Base-by-base conservation (phyloP, 2,113 vertebrate species). In the Pao palembangensis region DNA sequence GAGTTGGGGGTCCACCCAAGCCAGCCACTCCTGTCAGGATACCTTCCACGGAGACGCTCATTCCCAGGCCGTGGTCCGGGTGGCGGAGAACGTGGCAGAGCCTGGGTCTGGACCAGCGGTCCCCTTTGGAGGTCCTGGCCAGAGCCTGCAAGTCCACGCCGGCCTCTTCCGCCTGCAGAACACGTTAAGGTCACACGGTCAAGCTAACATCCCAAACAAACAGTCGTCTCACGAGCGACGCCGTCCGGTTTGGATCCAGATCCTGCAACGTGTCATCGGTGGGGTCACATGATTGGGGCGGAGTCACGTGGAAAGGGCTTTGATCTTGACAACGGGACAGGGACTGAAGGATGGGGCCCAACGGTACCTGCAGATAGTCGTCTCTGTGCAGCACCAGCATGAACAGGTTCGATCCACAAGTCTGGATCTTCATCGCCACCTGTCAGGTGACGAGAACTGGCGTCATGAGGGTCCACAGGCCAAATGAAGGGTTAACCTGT, bases 371-470 rank as follows among this genome's bases (percentile, higher is more conserved):
- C 23, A 87, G 80, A 0, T 92, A 90, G 59, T 92, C 64, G 0
- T 64, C 60, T 0, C 80, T 71, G 0, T 91, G 90, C 85, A 95
- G 65, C 63, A 97, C 93, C 0, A 87, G 79, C 43, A 98, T 86
- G 15, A 92, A 82, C 16, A 98, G 84, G 53, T 92, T 87, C n/a
- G 90, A 80, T 3, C 94, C 89, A 0, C 93, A 95, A 10, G 86
- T 87, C 85, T 92, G 91, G 84, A 98, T 93, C 82, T 86, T 92
- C 71, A 89, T 88, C 13, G 93, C 89, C 67, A 96, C 92, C 95
- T 98, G 71, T 6, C 61, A 61, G 53, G 38, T 17, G 38, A 0
- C 34, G 11, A 12, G 34, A 38, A 25, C 5, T 10, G 1, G 4
- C n/a, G 44, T 47, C 44, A 16, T 17, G 17, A 6, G 13, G 7